These are phyloP conservation scores for Octodon degus DNA, from an alignment of 2,113 vertebrate genomes.

Conservation along the genomic window DNA sequence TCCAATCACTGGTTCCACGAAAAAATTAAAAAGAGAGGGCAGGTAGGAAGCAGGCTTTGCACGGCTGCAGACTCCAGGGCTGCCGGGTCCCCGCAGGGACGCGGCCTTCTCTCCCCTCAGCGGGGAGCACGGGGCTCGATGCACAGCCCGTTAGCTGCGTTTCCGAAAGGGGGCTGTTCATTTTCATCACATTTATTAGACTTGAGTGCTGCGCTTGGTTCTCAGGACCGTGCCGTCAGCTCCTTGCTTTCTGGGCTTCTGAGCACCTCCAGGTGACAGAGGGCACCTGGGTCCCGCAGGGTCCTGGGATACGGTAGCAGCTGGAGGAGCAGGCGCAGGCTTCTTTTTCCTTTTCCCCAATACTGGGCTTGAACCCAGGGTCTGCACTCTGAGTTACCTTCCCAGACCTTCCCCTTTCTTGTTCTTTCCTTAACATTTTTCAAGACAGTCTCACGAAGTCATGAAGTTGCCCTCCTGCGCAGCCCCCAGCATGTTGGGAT, in stretches of 20 bases:
- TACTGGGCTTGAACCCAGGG: not conserved
- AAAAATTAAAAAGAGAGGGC: not conserved
- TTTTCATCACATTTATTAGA: constrained; percentile 77
- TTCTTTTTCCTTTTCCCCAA: not conserved
- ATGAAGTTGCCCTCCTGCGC: not conserved
- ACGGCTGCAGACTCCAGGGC: not conserved
- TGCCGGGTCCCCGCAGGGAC: constrained; percentile 42
- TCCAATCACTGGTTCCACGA: too few relatives aligned
- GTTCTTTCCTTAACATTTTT: not conserved
- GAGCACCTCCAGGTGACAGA: constrained; percentile 74
- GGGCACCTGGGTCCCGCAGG: constrained; percentile 8
- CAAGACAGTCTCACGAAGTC: not conserved
- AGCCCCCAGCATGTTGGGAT: not conserved
- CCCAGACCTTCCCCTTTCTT: not conserved
- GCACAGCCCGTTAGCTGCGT: constrained; percentile 62
- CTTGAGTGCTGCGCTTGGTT: constrained; percentile 65
- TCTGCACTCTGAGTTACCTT: not conserved
- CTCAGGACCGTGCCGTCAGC: constrained; percentile 56
- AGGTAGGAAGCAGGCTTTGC: constrained; percentile 42
- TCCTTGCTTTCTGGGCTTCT: constrained; percentile 63
- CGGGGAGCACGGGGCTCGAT: constrained; percentile 65
- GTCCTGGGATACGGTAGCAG: not conserved
- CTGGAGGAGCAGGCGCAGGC: not conserved
- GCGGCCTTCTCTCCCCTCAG: constrained; percentile 61
- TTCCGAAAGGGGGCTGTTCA: constrained; percentile 59